These are phyloP conservation scores for Acrocephalus kingi DNA, from an alignment of 2,113 vertebrate genomes.

Conservation along the genomic window DNA sequence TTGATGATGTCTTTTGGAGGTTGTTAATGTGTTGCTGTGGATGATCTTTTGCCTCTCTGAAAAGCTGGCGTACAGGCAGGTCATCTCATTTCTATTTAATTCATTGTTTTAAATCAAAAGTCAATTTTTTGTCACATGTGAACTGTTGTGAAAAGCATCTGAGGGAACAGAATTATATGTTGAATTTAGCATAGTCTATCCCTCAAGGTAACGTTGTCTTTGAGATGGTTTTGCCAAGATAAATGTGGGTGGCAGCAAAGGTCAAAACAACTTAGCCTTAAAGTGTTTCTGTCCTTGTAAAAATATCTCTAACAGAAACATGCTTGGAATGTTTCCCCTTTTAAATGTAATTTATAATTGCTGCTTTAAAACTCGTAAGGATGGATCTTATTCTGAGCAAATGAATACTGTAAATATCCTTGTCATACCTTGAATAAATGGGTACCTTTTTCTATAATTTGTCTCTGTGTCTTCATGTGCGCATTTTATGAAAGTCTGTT, in stretches of 20 bases:
- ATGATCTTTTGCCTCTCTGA: neutral
- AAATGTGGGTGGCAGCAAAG: conserved; percentile 46
- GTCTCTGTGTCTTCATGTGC: neutral
- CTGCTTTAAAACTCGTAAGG: conserved; percentile 65
- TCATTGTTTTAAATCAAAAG: neutral
- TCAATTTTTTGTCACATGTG: conserved; percentile 1
- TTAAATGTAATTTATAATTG: conserved; percentile 70
- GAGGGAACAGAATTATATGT: conserved; percentile 38
- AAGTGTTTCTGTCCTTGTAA: conserved; percentile 67
- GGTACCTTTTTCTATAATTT: conserved; percentile 75
- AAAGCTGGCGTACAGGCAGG: neutral
- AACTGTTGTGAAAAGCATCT: conserved; percentile 5
- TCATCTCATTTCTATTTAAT: neutral
- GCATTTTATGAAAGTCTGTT: neutral
- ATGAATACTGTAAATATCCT: conserved; percentile 79
- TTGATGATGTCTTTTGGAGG: neutral
- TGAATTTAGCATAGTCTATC: conserved; percentile 2
- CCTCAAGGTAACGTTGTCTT: conserved; percentile 36
- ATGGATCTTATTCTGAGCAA: conserved; percentile 64
- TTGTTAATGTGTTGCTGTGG: neutral
- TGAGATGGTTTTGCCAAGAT: conserved; percentile 17
- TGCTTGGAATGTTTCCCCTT: conserved; percentile 56
- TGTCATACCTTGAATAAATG: conserved; percentile 83
- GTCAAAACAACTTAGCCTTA: conserved; percentile 70
- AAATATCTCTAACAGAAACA: conserved; percentile 73